Base-by-base conservation (phyloP, 2,888 invertebrate species). In the Latrodectus elegans region DNA sequence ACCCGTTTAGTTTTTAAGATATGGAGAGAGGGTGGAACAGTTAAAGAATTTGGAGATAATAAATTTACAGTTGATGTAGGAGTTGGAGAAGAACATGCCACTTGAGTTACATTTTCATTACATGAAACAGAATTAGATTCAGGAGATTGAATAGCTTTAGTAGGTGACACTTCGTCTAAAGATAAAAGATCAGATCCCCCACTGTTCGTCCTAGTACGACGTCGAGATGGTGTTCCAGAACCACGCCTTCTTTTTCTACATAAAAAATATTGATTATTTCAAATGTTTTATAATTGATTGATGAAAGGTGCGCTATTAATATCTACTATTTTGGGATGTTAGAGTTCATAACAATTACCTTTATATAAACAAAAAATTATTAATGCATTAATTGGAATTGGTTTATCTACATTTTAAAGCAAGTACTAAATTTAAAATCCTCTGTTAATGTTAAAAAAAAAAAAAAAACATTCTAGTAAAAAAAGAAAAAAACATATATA, bases 101-200 rank as follows among this genome's bases (percentile, higher is more conserved):
- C 53, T 11, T 49, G 4, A 49, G 15, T 11, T 60, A 14, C 60
- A 52, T 52, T 70, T 65, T 83, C 70, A 17, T 17, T 38, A 14
- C 51, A 88, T 68, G 78, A 83, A 84, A 67, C 90, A 90, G 75
- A 90, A 89, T 55, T 80, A 52, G 86, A 9, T 85, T 81, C 68
- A 89, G 90, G 90, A 90, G 89, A 77, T 60, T 89, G 77, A 92
- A n/a, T 92, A 55, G 12, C n/a, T 17, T 60, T 60, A 92, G 76
- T 94, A 53, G 89, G 89, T 84, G 91, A 91, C 77, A 90, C 90
- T 90, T 96, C 96, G 91, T 97, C 96, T 1, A 55, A 67, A 0
- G 91, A 91, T 0, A 96, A 95, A 9, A 96, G 95, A 90, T 96
- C 95, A 1, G 95, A 95, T 91, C 96, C 96, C 0, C 95, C 95